phyloP scores from a whole-genome alignment of 2,888 invertebrate genomes.

The Entomobrya multifasciata region DNA sequence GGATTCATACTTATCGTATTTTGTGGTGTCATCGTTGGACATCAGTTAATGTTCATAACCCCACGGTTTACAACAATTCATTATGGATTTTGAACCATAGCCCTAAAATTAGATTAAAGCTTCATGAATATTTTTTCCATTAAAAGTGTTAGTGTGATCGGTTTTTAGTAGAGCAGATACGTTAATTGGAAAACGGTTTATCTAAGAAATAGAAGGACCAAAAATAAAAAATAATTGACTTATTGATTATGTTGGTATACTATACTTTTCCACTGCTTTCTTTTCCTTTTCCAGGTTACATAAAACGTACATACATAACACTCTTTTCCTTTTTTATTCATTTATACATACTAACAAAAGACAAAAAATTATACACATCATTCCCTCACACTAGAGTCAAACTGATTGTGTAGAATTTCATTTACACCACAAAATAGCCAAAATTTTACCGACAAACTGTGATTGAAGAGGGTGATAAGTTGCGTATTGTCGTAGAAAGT shows the following conservation, averaged over 20 bases:
- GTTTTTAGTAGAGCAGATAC: background rate
- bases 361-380: conserved; percentile 19
- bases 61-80: no score
- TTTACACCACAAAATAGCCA: conserved; percentile 34
- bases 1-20: no score
- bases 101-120: background rate
- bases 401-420: conserved; percentile 1
- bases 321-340: conserved; percentile 7
- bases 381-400: background rate
- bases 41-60: no score
- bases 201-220: background rate
- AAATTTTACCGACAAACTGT: background rate
- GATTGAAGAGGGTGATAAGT: background rate
- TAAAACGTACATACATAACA: background rate
- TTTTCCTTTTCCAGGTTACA: background rate
- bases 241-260: background rate
- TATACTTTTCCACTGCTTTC: background rate
- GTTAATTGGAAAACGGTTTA: background rate
- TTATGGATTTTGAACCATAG: no score
- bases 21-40: no score
- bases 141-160: background rate
- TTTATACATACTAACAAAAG: background rate
- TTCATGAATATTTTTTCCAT: conserved; percentile 27
- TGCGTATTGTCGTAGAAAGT: background rate
- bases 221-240: background rate